Base-by-base conservation (phyloP, 2,113 vertebrate genomes). In the Rana temporaria region DNA sequence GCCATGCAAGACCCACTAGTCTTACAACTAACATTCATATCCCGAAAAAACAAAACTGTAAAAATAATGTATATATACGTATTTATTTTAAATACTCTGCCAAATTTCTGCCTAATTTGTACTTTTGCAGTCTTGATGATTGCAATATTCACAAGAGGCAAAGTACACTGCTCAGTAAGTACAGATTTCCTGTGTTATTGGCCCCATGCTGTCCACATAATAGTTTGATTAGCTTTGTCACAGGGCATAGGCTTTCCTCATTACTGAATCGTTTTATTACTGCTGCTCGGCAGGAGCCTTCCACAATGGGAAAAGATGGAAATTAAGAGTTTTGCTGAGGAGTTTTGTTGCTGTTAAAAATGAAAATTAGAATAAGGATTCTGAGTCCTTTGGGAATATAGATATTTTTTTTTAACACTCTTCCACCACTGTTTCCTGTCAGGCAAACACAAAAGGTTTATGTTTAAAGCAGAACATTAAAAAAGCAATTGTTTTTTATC, bases 211-310 rank as follows among this genome's bases (percentile, higher is more conserved):
- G 81, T 83, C 81, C 81, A 74, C 81, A 75, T 83, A 83, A 83
- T 83, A 83, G 71, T 83, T 83, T 83, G 81, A 83, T 83, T 83
- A 83, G 81, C 62, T 83, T 83, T 83, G 81, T 83, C 81, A 83
- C 81, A 83, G 81, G 81, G 81, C 81, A 83, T 83, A 83, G 81
- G 81, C 73, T 83, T 83, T 83, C 78, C 81, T 83, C 81, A 83
- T 83, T 83, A 83, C 81, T 83, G 71, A 55, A 71, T 83, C 81
- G 34, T 75, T 83, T 83, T 83, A 83, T 83, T 83, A 83, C 81
- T 83, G 63, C 64, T 68, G 81, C 81, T 52, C 81, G 24, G 53
- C 81, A 68, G 81, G 81, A 83, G 63, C 30, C 59, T 72, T 68
- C 63, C 64, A 83, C 81, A 74, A 83, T 75, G 81, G 81, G 71